Conservation (phyloP, 2,113 vertebrate species). For the Meleagris gallopavo region DNA sequence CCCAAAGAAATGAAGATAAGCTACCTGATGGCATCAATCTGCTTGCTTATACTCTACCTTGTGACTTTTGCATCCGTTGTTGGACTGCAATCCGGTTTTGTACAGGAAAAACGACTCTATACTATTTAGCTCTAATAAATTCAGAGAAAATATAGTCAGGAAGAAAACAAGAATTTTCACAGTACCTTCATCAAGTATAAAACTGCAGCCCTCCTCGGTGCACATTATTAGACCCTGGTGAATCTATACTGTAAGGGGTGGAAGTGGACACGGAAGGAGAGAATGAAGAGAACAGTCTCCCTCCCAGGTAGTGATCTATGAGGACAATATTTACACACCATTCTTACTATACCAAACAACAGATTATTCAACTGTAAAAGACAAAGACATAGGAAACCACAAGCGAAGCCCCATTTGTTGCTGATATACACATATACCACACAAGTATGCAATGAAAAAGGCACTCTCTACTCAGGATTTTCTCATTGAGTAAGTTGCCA, state of each 20-base stretch:
- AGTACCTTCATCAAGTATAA: not conserved
- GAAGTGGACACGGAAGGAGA: not conserved
- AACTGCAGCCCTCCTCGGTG: not conserved
- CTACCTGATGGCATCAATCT: not conserved
- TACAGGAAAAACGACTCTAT: not conserved
- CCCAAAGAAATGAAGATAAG: not conserved
- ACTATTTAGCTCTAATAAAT: not conserved
- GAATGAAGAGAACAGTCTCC: not conserved
- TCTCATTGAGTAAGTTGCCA: not conserved
- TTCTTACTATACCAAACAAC: not conserved
- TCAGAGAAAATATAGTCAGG: not conserved
- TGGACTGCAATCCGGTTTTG: not conserved
- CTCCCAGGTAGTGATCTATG: not conserved
- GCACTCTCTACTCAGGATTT: not conserved
- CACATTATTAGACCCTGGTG: not conserved
- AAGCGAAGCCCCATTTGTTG: not conserved
- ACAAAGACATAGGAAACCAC: not conserved
- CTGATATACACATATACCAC: not conserved
- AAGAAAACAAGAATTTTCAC: not conserved
- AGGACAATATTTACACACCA: not conserved
- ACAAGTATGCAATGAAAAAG: not conserved
- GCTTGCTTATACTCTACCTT: not conserved
- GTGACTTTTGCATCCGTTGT: not conserved
- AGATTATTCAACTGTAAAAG: not conserved
- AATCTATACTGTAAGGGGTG: fast-evolving